These are phyloP conservation scores for Aphodius granarius DNA, from an alignment of 2,888 invertebrate genomes.

Conservation along the genomic window DNA sequence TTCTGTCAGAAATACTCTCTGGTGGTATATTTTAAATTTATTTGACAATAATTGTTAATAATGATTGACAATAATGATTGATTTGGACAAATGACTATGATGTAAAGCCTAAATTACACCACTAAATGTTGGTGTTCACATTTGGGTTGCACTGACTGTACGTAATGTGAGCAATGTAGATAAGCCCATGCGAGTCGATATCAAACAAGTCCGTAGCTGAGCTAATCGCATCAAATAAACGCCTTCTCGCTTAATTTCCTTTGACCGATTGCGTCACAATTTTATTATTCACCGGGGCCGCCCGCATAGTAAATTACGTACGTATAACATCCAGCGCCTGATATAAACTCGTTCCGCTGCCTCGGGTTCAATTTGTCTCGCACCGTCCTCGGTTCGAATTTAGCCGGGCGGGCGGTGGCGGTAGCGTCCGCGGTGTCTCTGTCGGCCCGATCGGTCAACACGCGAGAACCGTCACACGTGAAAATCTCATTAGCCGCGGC, in stretches of 20 bases:
- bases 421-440: neutral
- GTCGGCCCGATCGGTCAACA: neutral
- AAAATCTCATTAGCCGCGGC: neutral
- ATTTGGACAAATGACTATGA: no score
- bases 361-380: neutral
- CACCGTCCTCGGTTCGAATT: constrained; percentile 1
- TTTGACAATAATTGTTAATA: no score
- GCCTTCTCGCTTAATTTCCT: neutral
- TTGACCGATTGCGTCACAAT: neutral
- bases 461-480: neutral
- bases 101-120: no score
- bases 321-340: constrained; percentile 14
- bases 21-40: no score
- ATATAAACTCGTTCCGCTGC: constrained; percentile 11
- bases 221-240: neutral
- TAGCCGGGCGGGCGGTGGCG: no score
- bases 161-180: no score
- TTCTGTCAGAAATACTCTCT: no score
- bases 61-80: no score
- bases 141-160: no score
- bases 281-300: constrained; percentile 15
- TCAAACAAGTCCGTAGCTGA: neutral
- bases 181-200: neutral
- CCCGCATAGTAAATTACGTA: constrained; percentile 24
- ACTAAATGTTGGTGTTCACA: no score